These are phyloP conservation scores for Rhabdomys dilectus DNA, from an alignment of 2,113 vertebrate genomes.

Conservation along the genomic window DNA sequence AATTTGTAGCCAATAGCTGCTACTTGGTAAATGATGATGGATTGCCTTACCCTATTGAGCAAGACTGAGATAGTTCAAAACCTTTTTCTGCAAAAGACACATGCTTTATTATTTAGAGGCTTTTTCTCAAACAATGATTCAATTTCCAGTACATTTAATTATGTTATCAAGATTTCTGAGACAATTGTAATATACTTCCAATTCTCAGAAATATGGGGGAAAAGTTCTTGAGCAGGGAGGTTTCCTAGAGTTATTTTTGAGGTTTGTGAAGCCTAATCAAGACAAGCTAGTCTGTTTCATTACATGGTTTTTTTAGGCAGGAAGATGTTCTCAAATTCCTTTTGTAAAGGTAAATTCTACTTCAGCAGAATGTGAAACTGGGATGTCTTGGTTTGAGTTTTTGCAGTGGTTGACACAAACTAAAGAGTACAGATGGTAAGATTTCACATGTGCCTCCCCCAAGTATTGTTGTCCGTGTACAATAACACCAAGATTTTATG, in stretches of 20 bases:
- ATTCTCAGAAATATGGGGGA: not conserved
- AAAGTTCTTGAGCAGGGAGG: not conserved
- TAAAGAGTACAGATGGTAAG: not conserved
- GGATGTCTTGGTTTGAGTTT: not conserved
- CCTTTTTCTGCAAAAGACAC: not conserved
- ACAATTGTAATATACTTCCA: not conserved
- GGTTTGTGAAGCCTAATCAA: not conserved
- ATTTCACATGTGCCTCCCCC: not conserved
- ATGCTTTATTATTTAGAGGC: not conserved
- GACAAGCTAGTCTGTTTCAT: not conserved
- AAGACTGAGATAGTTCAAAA: not conserved
- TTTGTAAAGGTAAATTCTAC: not conserved
- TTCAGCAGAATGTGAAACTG: not conserved
- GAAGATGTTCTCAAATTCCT: not conserved
- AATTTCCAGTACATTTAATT: not conserved
- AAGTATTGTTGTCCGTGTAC: not conserved
- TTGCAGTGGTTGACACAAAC: not conserved
- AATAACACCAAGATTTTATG: not conserved
- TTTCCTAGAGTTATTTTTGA: not conserved
- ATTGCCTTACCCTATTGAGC: not conserved
- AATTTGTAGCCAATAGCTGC: not conserved
- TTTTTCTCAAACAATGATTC: not conserved
- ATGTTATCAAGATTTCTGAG: not conserved
- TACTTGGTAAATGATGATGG: not conserved
- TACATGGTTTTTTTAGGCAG: not conserved